A percentile compares a stretch with the other conserved stretches of the same genome.
phyloP scores from a whole-genome alignment of 1,140 invertebrate species.

The Heliothis virescens region DNA sequence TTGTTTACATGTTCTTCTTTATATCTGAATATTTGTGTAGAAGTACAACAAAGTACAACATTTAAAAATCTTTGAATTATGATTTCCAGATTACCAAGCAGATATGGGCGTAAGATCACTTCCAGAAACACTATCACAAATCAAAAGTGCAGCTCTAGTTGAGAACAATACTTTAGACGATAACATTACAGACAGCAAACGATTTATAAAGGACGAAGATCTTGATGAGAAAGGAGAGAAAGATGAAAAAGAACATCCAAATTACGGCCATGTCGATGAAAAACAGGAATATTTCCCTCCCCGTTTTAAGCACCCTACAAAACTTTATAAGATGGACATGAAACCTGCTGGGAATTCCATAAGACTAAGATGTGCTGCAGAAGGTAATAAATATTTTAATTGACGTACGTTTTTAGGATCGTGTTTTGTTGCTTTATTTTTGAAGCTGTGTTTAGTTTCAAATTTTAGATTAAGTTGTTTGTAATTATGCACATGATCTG shows the following conservation, averaged over 20 bases:
- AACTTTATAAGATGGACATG: conserved; percentile 79
- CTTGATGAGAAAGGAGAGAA: conserved; percentile 77
- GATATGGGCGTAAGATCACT: conserved; percentile 69
- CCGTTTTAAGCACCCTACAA: conserved; percentile 81
- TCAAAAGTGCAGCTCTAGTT: conserved; percentile 61
- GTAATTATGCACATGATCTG: background rate
- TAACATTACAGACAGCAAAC: conserved; percentile 63
- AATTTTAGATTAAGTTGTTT: conserved; percentile 4
- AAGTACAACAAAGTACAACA: no score
- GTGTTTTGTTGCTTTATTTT: conserved; percentile 18
- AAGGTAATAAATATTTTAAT: conserved; percentile 71
- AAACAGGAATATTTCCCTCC: conserved; percentile 75
- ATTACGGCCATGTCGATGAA: conserved; percentile 75
- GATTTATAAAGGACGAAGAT: conserved; percentile 72
- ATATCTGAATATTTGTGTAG: no score
- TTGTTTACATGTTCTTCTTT: background rate
- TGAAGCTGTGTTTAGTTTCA: conserved; percentile 14
- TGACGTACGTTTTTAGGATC: conserved; percentile 34
- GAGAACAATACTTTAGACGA: conserved; percentile 77
- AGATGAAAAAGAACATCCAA: conserved; percentile 74
- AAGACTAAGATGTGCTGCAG: conserved; percentile 80
- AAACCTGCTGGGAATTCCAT: conserved; percentile 83
- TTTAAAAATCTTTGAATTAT: background rate
- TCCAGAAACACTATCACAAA: conserved; percentile 63
- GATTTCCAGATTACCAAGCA: conserved; percentile 77